These are phyloP conservation scores for Oxygymnocypris stewartii DNA, from an alignment of 2,113 vertebrate genomes.

Conservation along the genomic window DNA sequence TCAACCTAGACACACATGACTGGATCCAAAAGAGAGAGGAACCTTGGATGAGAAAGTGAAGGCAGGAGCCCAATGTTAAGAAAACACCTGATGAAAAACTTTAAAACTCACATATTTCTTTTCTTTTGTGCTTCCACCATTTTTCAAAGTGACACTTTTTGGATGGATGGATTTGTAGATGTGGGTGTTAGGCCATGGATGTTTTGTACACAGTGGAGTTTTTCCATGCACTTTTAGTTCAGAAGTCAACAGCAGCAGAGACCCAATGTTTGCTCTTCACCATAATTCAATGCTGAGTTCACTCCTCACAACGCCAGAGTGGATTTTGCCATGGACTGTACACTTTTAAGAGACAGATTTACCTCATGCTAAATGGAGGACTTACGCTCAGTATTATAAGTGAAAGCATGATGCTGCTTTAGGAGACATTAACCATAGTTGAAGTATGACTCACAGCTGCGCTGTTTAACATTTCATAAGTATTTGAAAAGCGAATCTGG, in stretches of 20 bases:
- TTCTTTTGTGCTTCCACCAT: conserved; percentile 4
- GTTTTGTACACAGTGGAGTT: conserved; percentile 5
- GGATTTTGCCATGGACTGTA: not conserved
- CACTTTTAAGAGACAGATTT: conserved; percentile 14
- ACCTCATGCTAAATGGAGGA: conserved; percentile 5
- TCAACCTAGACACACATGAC: not conserved
- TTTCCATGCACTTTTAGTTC: not conserved
- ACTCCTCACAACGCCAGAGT: not conserved
- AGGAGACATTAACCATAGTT: conserved; percentile 20
- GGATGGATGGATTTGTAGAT: not conserved
- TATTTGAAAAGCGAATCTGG: conserved; percentile 10
- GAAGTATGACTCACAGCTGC: conserved; percentile 39
- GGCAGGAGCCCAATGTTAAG: not conserved
- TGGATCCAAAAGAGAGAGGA: not conserved
- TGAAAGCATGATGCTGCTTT: conserved; percentile 30
- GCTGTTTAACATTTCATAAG: conserved; percentile 39
- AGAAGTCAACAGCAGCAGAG: not conserved
- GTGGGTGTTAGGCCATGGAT: not conserved
- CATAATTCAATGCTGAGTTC: not conserved
- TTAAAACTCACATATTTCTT: not conserved
- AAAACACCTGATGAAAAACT: not conserved
- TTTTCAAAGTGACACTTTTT: conserved; percentile 1
- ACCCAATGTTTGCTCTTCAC: conserved; percentile 5
- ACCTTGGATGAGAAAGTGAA: not conserved
- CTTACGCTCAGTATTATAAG: conserved; percentile 25